Evolutionary conservation across 2,888 invertebrate genomes (phyloP).

Genomic region (Entomobrya multifasciata): DNA sequence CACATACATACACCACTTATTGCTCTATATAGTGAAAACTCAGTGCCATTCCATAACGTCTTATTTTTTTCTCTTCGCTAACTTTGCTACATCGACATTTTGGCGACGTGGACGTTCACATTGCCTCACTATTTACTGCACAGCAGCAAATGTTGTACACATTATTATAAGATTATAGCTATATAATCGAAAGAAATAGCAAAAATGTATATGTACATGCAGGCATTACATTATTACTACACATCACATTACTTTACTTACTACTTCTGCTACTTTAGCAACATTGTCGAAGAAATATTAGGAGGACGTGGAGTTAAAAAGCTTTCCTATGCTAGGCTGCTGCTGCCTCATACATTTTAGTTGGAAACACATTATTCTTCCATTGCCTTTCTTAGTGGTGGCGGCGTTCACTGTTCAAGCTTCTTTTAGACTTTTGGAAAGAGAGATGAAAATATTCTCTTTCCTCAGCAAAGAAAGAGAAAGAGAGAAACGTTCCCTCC

Average conservation of each 20-base stretch:
- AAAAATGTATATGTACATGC: background rate
- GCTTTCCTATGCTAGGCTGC: conserved; percentile 66
- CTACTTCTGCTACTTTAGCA: conserved; percentile 15
- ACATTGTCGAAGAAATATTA: conserved; percentile 64
- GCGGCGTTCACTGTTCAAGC: background rate
- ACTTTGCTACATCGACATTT: conserved; percentile 60
- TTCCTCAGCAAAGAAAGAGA: background rate
- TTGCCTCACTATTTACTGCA: conserved; percentile 28
- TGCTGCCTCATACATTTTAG: conserved; percentile 66
- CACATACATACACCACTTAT: background rate
- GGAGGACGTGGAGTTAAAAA: conserved; percentile 72
- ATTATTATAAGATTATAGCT: background rate
- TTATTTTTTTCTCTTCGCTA: background rate
- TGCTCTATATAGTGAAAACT: background rate
- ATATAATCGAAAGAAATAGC: conserved; percentile 26
- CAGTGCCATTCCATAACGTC: background rate
- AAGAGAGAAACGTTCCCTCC: conserved; percentile 40
- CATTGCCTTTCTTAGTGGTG: conserved; percentile 46
- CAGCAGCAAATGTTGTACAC: background rate
- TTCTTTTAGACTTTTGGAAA: background rate
- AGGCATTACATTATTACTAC: background rate
- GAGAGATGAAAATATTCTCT: conserved; percentile 21
- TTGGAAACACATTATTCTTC: conserved; percentile 70
- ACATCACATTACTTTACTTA: background rate
- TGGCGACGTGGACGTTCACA: conserved; percentile 54